Evolutionary conservation across 1,140 invertebrate species (phyloP).

Genomic region (Steinernema khuongi): DNA sequence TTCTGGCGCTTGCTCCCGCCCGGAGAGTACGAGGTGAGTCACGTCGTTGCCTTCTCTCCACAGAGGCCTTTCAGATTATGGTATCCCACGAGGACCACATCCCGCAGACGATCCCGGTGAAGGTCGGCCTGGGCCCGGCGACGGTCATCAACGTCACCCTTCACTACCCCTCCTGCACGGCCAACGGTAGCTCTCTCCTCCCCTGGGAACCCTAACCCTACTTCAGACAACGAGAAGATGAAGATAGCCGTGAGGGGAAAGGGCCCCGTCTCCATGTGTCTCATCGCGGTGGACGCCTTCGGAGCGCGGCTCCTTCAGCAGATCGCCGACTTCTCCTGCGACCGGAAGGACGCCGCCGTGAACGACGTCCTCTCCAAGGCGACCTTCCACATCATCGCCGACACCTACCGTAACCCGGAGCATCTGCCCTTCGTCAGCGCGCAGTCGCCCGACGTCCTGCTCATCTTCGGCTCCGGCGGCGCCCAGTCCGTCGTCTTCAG

Average conservation of each 20-base stretch:
- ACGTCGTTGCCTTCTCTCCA: neutral
- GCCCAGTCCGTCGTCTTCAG: conserved; percentile 49
- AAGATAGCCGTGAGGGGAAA: neutral
- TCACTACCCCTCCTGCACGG: neutral
- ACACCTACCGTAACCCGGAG: conserved; percentile 32
- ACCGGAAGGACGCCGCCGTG: neutral
- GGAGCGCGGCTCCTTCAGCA: neutral
- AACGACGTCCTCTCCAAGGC: neutral
- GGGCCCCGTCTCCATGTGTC: conserved; percentile 42
- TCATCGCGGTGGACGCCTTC: conserved; percentile 12
- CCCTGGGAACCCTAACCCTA: neutral
- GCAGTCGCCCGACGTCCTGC: conserved; percentile 42
- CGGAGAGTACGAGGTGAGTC: conserved; percentile 75
- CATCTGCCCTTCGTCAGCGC: conserved; percentile 35
- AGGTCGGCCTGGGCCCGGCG: neutral
- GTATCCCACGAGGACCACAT: conserved; percentile 42
- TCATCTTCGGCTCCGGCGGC: conserved; percentile 42
- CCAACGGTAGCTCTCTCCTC: neutral
- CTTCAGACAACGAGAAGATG: conserved; percentile 4
- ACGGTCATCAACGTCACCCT: neutral
- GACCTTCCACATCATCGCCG: conserved; percentile 33
- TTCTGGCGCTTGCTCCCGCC: conserved; percentile 85
- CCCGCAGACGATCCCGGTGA: neutral
- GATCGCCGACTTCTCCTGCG: conserved; percentile 17
- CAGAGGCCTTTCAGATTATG: conserved; percentile 58